A percentile compares a stretch with the other conserved stretches of the same genome.
These are phyloP conservation scores for Petrocephalus sullivani DNA, from an alignment of 2,797 vertebrate genomes.

Conservation along the genomic window DNA sequence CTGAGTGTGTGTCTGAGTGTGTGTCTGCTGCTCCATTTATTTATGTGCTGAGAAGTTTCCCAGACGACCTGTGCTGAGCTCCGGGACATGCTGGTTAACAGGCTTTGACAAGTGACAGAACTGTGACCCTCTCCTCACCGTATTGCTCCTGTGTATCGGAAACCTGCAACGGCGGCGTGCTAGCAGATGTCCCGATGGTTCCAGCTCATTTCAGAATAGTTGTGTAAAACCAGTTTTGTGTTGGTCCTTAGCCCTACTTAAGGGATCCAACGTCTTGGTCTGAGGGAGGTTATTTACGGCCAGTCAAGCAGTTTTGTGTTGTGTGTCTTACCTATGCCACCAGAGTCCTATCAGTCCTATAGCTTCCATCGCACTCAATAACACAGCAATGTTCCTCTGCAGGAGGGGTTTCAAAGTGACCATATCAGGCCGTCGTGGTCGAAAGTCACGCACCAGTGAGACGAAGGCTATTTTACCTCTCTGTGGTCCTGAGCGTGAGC, in stretches of 20 bases:
- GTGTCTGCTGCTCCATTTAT: background rate
- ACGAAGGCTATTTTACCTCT: background rate
- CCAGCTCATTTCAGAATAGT: background rate
- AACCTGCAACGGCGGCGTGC: background rate
- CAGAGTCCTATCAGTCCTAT: background rate
- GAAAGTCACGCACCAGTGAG: background rate
- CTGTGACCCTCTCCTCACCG: background rate
- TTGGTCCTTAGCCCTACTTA: background rate
- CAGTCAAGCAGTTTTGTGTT: background rate
- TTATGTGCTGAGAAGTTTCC: background rate
- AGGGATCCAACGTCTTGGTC: background rate
- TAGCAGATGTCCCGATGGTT: background rate
- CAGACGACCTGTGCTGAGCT: background rate
- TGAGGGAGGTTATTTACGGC: background rate
- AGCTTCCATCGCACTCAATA: background rate
- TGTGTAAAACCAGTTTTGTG: background rate
- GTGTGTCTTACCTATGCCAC: too few relatives aligned
- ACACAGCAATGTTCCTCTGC: background rate
- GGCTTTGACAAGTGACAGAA: background rate
- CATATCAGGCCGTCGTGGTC: too few relatives aligned
- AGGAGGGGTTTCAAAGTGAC: too few relatives aligned
- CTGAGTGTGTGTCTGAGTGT: background rate
- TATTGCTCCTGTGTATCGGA: constrained; percentile 22
- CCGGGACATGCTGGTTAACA: background rate
- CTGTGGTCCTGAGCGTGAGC: background rate